These are phyloP conservation scores for Typhlichthys eigenmanni DNA, from an alignment of 2,797 vertebrate genomes.

Conservation along the genomic window DNA sequence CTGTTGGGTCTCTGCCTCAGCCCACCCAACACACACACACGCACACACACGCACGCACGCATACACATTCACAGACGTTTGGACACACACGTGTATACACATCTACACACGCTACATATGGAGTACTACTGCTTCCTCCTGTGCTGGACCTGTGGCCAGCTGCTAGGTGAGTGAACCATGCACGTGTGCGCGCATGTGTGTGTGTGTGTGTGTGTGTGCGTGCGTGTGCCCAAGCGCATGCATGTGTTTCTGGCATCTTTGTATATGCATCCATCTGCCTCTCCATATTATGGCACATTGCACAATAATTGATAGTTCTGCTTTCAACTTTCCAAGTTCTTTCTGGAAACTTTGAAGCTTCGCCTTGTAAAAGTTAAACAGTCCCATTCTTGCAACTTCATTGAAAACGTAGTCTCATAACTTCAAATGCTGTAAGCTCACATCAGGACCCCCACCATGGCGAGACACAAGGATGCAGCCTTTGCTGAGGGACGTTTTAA, in stretches of 20 bases:
- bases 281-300: slow-evolving; percentile 16
- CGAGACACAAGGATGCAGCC: too few species aligned
- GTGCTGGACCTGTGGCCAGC: slow-evolving; percentile 84
- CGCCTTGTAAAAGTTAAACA: slow-evolving; percentile 10
- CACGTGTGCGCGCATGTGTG: slow-evolving; percentile 15
- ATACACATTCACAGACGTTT: slow-evolving; percentile 46
- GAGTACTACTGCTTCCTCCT: slow-evolving; percentile 86
- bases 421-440: too few species aligned
- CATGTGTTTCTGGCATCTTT: slow-evolving; percentile 3
- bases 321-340: slow-evolving; percentile 20
- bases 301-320: slow-evolving; percentile 35
- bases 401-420: too few species aligned
- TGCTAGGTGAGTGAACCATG: slow-evolving; percentile 81
- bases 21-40: slow-evolving; percentile 46
- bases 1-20: slow-evolving; percentile 70
- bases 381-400: neutral
- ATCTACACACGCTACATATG: slow-evolving; percentile 72
- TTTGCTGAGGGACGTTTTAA: slow-evolving; percentile 22
- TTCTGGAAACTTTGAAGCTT: slow-evolving; percentile 33
- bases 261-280: slow-evolving; percentile 14
- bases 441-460: too few species aligned
- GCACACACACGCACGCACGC: slow-evolving; percentile 36
- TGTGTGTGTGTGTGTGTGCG: slow-evolving; percentile 1
- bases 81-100: slow-evolving; percentile 24
- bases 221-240: slow-evolving; percentile 15